Conservation (phyloP, 2,888 invertebrate genomes). For the Sicus ferrugineus region DNA sequence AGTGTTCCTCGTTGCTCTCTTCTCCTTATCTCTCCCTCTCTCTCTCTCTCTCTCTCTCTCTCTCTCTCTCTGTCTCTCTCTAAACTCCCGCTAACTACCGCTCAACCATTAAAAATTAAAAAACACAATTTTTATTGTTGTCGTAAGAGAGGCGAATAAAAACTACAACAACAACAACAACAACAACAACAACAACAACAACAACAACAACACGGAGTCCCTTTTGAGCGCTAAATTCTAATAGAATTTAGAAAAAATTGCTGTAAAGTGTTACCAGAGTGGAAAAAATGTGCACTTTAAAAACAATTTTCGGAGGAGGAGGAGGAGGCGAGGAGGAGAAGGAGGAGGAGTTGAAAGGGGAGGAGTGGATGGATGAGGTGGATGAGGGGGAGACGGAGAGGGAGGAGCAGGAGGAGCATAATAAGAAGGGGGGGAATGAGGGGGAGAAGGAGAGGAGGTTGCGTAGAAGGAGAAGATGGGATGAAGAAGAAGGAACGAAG, state of each 20-base stretch:
- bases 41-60: neutral
- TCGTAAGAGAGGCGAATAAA: neutral
- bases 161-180: neutral
- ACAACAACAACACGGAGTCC: too few relatives aligned
- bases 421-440: too few relatives aligned
- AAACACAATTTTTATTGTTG: neutral
- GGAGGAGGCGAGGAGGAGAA: too few relatives aligned
- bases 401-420: too few relatives aligned
- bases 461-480: too few relatives aligned
- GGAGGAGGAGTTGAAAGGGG: neutral
- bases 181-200: too few relatives aligned
- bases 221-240: neutral
- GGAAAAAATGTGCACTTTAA: neutral
- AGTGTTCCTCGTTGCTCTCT: neutral
- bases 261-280: neutral
- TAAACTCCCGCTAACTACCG: too few relatives aligned
- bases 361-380: neutral
- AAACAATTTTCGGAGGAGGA: neutral
- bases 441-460: too few relatives aligned
- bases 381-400: too few relatives aligned
- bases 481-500: neutral
- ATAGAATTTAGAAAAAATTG: neutral
- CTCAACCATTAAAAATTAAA: neutral
- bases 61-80: neutral
- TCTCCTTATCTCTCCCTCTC: neutral